A percentile compares a stretch with the other conserved stretches of the same genome.
Evolutionary conservation across 2,888 invertebrate genomes (phyloP).

Genomic region (Dione juno): DNA sequence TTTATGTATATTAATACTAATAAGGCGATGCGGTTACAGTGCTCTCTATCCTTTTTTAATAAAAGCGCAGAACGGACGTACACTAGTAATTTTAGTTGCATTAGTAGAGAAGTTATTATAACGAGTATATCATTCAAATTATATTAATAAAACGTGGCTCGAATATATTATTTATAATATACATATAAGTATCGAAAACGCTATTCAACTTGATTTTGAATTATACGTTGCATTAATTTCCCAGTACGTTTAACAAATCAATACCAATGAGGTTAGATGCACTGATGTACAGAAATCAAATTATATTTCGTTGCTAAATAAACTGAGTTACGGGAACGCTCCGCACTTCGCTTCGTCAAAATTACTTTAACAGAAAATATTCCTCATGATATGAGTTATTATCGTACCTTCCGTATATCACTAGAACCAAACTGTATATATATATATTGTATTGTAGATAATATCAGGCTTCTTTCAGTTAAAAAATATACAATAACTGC

Average conservation of each 20-base stretch:
- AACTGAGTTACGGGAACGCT: constrained; percentile 17
- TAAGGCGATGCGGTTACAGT: too few relatives aligned
- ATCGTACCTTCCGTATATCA: not conserved
- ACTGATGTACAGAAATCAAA: constrained; percentile 16
- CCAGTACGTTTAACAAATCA: constrained; percentile 20
- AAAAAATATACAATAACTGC: too few relatives aligned
- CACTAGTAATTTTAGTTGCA: too few relatives aligned
- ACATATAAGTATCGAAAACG: not conserved
- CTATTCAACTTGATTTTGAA: constrained; percentile 1
- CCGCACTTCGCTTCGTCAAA: constrained; percentile 9
- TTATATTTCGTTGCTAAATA: constrained; percentile 20
- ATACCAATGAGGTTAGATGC: constrained; percentile 17
- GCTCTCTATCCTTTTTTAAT: too few relatives aligned
- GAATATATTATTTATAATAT: too few relatives aligned
- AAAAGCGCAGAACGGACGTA: too few relatives aligned
- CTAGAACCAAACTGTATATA: not conserved
- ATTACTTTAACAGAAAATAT: constrained; percentile 5
- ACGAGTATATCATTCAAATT: too few relatives aligned
- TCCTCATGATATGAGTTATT: not conserved
- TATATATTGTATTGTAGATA: not conserved
- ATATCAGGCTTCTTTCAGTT: too few relatives aligned
- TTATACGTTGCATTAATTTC: constrained; percentile 24
- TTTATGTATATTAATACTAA: too few relatives aligned
- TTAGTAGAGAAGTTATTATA: too few relatives aligned
- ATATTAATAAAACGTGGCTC: too few relatives aligned